A percentile compares a stretch with the other conserved stretches of the same genome.
Conservation (phyloP, 2,888 invertebrate genomes). For the Nasonovia ribisnigri region DNA sequence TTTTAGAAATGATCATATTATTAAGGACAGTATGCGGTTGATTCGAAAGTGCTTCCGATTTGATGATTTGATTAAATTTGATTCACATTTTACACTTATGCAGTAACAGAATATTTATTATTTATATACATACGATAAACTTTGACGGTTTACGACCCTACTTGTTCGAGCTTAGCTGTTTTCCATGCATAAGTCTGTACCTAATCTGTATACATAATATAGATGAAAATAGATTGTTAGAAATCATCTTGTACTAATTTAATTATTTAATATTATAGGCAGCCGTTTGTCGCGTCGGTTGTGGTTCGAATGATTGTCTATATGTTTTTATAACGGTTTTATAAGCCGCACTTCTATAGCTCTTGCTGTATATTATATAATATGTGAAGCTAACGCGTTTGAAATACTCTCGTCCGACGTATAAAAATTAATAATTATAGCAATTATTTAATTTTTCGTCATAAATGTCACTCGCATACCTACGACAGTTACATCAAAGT, state of each 20-base stretch:
- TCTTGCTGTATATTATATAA: neutral
- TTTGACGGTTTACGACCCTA: neutral
- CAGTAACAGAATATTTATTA: neutral
- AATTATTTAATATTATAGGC: neutral
- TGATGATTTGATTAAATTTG: neutral
- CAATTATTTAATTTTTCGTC: neutral
- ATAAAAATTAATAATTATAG: neutral
- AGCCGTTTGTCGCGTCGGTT: neutral
- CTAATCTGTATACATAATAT: too few relatives aligned
- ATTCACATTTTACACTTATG: neutral
- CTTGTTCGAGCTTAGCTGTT: neutral
- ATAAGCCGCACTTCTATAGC: neutral
- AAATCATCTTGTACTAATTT: neutral
- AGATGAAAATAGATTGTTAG: neutral
- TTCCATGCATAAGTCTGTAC: neutral
- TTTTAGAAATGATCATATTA: neutral
- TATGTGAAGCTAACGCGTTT: neutral
- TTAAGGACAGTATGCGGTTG: neutral
- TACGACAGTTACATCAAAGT: neutral
- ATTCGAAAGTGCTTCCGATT: neutral
- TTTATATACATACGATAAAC: neutral
- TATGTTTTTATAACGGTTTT: neutral
- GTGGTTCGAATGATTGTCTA: neutral
- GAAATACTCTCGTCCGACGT: neutral
- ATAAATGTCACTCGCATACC: neutral